Evolutionary conservation across 2,113 vertebrate species (phyloP).

Genomic region (Isurus oxyrinchus): DNA sequence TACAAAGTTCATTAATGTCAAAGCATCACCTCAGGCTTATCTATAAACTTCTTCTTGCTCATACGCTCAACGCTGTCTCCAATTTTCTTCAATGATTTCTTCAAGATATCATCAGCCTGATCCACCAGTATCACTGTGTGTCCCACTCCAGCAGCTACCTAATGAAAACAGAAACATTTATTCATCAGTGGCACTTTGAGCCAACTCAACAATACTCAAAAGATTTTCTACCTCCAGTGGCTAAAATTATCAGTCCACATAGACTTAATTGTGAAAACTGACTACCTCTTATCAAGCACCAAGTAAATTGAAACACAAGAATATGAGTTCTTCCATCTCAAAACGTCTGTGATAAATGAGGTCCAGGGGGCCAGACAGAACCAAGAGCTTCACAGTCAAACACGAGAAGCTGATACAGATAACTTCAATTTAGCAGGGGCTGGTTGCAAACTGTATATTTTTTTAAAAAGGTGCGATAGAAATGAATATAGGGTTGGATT

Average conservation of each 20-base stretch:
- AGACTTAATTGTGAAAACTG: not conserved
- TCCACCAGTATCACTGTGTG: conserved; percentile 89
- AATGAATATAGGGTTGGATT: not conserved
- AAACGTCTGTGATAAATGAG: not conserved
- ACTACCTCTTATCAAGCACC: not conserved
- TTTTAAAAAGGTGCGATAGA: not conserved
- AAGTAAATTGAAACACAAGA: not conserved
- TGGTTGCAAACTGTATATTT: not conserved
- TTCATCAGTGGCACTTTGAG: not conserved
- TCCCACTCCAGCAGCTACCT: conserved; percentile 87
- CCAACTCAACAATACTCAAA: not conserved
- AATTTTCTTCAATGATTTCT: conserved; percentile 74
- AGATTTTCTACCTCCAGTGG: not conserved
- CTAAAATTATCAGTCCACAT: not conserved
- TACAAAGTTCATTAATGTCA: not conserved
- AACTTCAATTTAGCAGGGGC: not conserved
- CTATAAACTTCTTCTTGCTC: conserved; percentile 89
- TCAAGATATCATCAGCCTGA: conserved; percentile 81
- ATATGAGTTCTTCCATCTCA: not conserved
- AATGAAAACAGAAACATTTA: conserved; percentile 8
- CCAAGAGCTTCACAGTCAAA: not conserved
- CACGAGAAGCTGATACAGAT: not conserved
- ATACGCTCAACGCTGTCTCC: conserved; percentile 80
- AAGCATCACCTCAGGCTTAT: conserved; percentile 75
- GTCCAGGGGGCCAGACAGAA: not conserved